Conservation (phyloP, 1,140 invertebrate genomes). For the Rhyacophila brunnea region DNA sequence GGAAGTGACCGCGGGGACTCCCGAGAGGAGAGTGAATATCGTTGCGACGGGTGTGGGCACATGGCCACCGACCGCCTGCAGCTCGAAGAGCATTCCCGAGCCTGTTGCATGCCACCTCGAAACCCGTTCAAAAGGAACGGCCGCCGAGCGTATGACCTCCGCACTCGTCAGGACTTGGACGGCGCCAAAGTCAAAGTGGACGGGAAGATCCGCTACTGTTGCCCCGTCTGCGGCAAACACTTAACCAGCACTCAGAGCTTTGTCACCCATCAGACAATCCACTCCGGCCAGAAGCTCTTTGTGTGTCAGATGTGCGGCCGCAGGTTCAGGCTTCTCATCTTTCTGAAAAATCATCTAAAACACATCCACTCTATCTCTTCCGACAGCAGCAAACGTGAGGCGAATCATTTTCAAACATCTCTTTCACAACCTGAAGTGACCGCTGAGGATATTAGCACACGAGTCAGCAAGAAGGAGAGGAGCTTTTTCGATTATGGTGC, state of each 20-base stretch:
- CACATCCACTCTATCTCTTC: slow-evolving; percentile 25
- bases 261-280: slow-evolving; percentile 27
- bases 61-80: slow-evolving; percentile 1
- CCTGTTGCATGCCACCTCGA: slow-evolving; percentile 15
- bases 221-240: slow-evolving; percentile 27
- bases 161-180: slow-evolving; percentile 38
- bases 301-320: slow-evolving; percentile 35
- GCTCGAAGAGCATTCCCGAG: slow-evolving; percentile 23
- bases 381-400: slow-evolving; percentile 22
- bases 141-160: slow-evolving; percentile 25
- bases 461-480: slow-evolving; percentile 29
- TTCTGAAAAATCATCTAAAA: slow-evolving; percentile 36
- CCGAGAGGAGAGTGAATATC: neutral
- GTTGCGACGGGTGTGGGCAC: slow-evolving; percentile 22
- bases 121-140: slow-evolving; percentile 33
- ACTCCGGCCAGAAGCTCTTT: slow-evolving; percentile 34
- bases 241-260: slow-evolving; percentile 27
- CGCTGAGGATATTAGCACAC: slow-evolving; percentile 4
- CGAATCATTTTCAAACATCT: slow-evolving; percentile 16
- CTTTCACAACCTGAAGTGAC: neutral
- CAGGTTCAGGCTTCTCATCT: slow-evolving; percentile 29
- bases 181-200: slow-evolving; percentile 48
- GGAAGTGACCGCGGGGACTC: neutral
- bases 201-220: slow-evolving; percentile 48
- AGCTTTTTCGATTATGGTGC: slow-evolving; percentile 43